Evolutionary conservation across 2,888 invertebrate genomes (phyloP).

Genomic region (Apoda limacodes): DNA sequence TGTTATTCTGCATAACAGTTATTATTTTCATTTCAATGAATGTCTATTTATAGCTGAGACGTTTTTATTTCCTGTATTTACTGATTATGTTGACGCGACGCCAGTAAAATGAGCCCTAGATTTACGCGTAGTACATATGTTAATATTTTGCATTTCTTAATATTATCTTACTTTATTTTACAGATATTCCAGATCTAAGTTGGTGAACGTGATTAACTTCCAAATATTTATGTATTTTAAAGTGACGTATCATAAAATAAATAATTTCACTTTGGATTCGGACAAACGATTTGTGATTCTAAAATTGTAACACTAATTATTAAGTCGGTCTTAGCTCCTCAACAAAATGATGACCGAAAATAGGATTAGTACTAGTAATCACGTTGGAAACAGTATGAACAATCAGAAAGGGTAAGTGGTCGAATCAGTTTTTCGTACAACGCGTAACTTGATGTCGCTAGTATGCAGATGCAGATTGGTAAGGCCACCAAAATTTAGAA

Average conservation of each 20-base stretch:
- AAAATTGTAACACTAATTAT: slow-evolving; percentile 63
- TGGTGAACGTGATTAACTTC: slow-evolving; percentile 65
- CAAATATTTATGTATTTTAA: slow-evolving; percentile 55
- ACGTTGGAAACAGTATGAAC: slow-evolving; percentile 69
- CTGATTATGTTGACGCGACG: slow-evolving; percentile 70
- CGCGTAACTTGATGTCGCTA: too few relatives aligned
- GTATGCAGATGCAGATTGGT: too few relatives aligned
- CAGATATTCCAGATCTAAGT: slow-evolving; percentile 61
- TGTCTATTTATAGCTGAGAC: too few relatives aligned
- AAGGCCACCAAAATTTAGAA: too few relatives aligned
- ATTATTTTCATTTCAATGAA: too few relatives aligned
- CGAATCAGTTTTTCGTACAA: too few relatives aligned
- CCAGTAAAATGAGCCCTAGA: slow-evolving; percentile 27
- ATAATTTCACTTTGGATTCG: slow-evolving; percentile 60
- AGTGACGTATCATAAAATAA: slow-evolving; percentile 62
- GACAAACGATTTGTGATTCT: slow-evolving; percentile 59
- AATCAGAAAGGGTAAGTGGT: slow-evolving; percentile 73
- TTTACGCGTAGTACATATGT: too few relatives aligned
- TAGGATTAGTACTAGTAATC: slow-evolving; percentile 77
- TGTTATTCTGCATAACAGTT: too few relatives aligned
- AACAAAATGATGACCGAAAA: slow-evolving; percentile 81
- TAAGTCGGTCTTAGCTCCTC: slow-evolving; percentile 28
- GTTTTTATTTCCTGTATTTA: too few relatives aligned
- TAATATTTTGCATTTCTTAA: slow-evolving; percentile 20
- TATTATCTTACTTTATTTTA: slow-evolving; percentile 35